Conservation (phyloP, 2,888 invertebrate species). For the Parelbella ahira region DNA sequence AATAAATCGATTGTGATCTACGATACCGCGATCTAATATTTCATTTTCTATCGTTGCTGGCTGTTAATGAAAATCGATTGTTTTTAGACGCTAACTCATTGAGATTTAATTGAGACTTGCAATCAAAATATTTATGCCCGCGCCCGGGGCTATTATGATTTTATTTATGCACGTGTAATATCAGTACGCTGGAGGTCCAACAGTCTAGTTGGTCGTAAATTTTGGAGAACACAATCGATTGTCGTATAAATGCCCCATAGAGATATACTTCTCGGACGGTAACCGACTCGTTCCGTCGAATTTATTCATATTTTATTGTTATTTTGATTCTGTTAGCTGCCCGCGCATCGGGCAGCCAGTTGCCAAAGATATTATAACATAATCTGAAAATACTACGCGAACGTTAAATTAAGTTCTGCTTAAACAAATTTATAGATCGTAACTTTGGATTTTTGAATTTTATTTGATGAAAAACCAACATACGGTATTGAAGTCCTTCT, state of each 20-base stretch:
- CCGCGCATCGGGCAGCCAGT: constrained; percentile 2
- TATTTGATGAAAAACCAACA: too few relatives aligned
- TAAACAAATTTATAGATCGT: too few relatives aligned
- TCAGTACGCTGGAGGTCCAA: constrained; percentile 24
- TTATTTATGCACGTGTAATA: constrained; percentile 33
- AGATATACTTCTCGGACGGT: constrained; percentile 23
- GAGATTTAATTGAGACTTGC: constrained; percentile 69
- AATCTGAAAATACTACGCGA: constrained; percentile 15
- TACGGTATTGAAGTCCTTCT: too few relatives aligned
- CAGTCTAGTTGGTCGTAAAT: constrained; percentile 22
- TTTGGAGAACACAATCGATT: constrained; percentile 23
- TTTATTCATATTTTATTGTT: constrained; percentile 23
- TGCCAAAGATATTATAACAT: constrained; percentile 6
- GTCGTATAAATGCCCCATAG: constrained; percentile 23
- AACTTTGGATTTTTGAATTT: too few relatives aligned
- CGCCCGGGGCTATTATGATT: constrained; percentile 45
- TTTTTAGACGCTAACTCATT: constrained; percentile 69
- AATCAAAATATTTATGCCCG: constrained; percentile 45
- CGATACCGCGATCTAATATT: constrained; percentile 14
- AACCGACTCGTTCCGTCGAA: constrained; percentile 19
- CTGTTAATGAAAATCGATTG: constrained; percentile 76
- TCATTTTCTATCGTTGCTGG: constrained; percentile 65
- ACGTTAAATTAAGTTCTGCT: constrained; percentile 1
- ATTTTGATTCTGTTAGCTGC: constrained; percentile 19
- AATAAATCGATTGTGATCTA: constrained; percentile 19